Conservation (phyloP, 1,140 invertebrate genomes). For the Drosophila trapezifrons region DNA sequence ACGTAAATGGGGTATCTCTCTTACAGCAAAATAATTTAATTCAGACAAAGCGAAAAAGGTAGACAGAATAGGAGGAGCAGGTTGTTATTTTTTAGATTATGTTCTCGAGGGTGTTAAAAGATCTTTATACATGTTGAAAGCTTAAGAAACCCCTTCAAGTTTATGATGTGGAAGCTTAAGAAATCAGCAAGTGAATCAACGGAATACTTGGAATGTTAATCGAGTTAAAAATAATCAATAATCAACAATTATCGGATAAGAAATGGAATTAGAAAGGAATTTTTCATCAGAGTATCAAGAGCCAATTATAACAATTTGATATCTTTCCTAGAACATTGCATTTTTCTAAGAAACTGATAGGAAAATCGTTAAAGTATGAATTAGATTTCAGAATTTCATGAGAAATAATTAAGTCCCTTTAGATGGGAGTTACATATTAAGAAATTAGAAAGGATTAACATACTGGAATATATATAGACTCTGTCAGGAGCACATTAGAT, state of each 20-base stretch:
- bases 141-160: not conserved
- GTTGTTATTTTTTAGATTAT: not conserved
- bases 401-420: not conserved
- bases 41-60: not conserved
- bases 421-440: not conserved
- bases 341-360: not conserved
- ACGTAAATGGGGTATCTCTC: slow-evolving; percentile 8
- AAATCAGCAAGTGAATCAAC: not conserved
- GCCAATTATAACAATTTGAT: not conserved
- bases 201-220: not conserved
- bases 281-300: not conserved
- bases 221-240: too few relatives aligned
- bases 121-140: not conserved
- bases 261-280: not conserved
- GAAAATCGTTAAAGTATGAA: too few relatives aligned
- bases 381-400: not conserved
- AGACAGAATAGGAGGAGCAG: not conserved
- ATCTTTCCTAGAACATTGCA: not conserved
- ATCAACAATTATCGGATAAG: not conserved
- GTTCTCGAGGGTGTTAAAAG: not conserved
- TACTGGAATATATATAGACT: not conserved
- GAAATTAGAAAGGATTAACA: too few relatives aligned
- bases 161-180: not conserved
- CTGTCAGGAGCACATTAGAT: not conserved
- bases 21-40: not conserved